These are phyloP conservation scores for Crocidura indochinensis DNA, from an alignment of 2,797 vertebrate genomes.

Conservation along the genomic window DNA sequence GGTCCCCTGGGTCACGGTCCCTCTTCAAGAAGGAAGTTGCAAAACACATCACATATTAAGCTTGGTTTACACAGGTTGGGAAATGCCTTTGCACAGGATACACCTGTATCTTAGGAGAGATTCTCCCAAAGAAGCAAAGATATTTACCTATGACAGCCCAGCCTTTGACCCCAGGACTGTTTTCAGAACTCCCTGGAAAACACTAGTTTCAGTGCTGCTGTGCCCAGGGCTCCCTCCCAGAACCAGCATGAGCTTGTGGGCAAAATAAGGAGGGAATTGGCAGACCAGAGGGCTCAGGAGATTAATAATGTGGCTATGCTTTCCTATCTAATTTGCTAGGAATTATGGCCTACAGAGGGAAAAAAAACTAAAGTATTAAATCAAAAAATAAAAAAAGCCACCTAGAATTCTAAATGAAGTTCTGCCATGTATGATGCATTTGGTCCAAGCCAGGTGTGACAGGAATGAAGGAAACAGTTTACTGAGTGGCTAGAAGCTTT, in stretches of 20 bases:
- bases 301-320: background rate
- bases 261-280: fast-evolving
- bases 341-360: background rate
- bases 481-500: slow-evolving; percentile 74
- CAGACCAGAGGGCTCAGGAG: background rate
- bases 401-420: slow-evolving; percentile 60
- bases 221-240: background rate
- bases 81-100: background rate
- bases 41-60: background rate
- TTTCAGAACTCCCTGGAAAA: background rate
- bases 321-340: background rate
- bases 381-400: slow-evolving; percentile 42
- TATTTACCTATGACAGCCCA: background rate
- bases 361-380: background rate
- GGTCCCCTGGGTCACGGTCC: background rate
- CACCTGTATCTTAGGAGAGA: slow-evolving; percentile 60
- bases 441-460: slow-evolving; percentile 54
- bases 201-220: background rate
- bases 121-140: background rate
- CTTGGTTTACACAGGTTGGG: background rate
- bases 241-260: background rate
- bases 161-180: background rate
- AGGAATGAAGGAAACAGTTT: slow-evolving; percentile 74
- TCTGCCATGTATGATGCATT: slow-evolving; percentile 48
- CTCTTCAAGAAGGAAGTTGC: slow-evolving; percentile 6